Base-by-base conservation (phyloP, 2,888 invertebrate genomes). In the Pseudococcus longispinus region DNA sequence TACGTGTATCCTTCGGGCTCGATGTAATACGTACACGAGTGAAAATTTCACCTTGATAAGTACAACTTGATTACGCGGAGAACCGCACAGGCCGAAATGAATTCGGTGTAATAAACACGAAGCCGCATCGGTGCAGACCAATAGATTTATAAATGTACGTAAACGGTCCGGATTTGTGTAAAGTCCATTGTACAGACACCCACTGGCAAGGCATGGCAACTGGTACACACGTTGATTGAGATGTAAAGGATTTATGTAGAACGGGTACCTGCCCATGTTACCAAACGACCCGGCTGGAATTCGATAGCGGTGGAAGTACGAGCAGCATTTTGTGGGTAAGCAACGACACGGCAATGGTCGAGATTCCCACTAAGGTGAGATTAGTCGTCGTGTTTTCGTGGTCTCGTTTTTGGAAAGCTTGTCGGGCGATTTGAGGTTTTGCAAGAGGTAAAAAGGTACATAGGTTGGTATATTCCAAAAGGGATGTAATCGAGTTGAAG, bases 61-160 rank as follows among this genome's bases (percentile, higher is more conserved):
- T 51, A 70, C 70, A 70, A 70, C 70, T 70, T 70, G 70, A 70
- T 70, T 70, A 70, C 15, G 70, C 70, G 70, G 70, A 32, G 29
- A 29, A 70, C 70, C 70, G 29, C 70, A 70, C 5, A 70, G 32
- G 29, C 70, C 70, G 70, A 70, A 70, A 70, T 70, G 70, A 70
- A 70, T 70, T 70, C 29, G 29, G 29, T 29, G 29, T 70, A 70
- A 70, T 70, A 70, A 70, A 70, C 29, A 29, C 18, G 29, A 70
- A 29, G 29, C 70, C 29, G 32, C 70, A 18, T 23, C 5, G 23
- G 23, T 60, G 13, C 23, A 23, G 23, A 23, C 18, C 51, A 3
- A 51, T 13, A 15, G 46, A 13, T 46, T 46, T 46, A 46, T 46
- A 46, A 46, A 46, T 15, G 46, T 51, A n/a, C 60, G 60, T 55